A percentile compares a stretch with the other conserved stretches of the same genome.
These are phyloP conservation scores for Agrochola circellaris DNA, from an alignment of 2,888 invertebrate species.

Conservation along the genomic window DNA sequence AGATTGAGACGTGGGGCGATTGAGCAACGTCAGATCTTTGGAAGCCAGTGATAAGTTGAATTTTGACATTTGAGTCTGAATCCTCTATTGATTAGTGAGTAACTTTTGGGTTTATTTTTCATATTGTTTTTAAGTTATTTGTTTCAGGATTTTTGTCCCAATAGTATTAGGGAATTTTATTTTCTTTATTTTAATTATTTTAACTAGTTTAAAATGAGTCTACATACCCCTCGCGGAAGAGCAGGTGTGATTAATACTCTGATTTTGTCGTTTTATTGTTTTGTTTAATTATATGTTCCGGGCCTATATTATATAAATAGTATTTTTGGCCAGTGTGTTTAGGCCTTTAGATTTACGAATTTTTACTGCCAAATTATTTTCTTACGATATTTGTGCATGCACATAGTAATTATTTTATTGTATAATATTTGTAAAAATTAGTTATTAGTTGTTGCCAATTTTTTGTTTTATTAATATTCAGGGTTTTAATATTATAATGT, in stretches of 20 bases:
- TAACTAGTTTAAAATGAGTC: slow-evolving; percentile 87
- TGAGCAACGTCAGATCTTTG: slow-evolving; percentile 66
- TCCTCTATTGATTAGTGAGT: slow-evolving; percentile 90
- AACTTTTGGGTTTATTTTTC: slow-evolving; percentile 90
- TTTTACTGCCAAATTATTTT: slow-evolving; percentile 91
- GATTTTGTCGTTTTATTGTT: slow-evolving; percentile 89
- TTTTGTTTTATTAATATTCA: slow-evolving; percentile 89
- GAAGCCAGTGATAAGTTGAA: slow-evolving; percentile 83
- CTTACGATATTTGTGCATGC: slow-evolving; percentile 90
- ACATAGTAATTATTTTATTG: slow-evolving; percentile 90
- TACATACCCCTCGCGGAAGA: slow-evolving; percentile 85
- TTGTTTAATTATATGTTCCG: slow-evolving; percentile 88
- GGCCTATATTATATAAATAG: slow-evolving; percentile 90
- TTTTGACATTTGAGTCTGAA: slow-evolving; percentile 87
- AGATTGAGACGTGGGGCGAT: slow-evolving; percentile 66
- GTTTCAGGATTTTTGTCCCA: slow-evolving; percentile 91
- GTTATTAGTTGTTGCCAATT: slow-evolving; percentile 90
- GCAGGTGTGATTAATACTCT: slow-evolving; percentile 90
- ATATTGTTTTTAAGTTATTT: slow-evolving; percentile 91
- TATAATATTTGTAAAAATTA: slow-evolving; percentile 88
- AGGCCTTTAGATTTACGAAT: slow-evolving; percentile 90
- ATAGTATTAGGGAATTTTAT: slow-evolving; percentile 91
- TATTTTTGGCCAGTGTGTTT: slow-evolving; percentile 89
- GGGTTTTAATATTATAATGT: slow-evolving; percentile 90
- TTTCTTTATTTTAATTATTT: slow-evolving; percentile 90